Percentiles rank a stretch among this genome's conserved stretches.
These are phyloP conservation scores for Picathartes gymnocephalus DNA, from an alignment of 2,113 vertebrate species.

Conservation along the genomic window DNA sequence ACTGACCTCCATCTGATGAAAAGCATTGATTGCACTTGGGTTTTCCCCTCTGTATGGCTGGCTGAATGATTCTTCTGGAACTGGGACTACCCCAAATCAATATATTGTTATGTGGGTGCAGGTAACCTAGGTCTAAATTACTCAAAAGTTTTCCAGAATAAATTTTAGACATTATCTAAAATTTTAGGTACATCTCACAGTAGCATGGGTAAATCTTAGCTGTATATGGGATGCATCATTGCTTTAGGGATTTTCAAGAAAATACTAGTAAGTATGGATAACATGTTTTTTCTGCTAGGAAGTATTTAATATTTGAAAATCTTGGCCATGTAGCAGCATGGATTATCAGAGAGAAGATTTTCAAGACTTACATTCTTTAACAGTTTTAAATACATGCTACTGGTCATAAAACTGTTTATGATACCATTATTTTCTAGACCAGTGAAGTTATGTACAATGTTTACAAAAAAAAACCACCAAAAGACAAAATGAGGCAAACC, in stretches of 20 bases:
- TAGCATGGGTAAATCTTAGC: background rate
- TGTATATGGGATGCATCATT: background rate
- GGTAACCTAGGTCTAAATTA: background rate
- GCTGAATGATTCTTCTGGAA: background rate
- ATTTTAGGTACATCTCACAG: background rate
- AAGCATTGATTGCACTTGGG: background rate
- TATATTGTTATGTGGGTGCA: background rate
- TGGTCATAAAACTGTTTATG: background rate
- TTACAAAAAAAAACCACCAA: background rate
- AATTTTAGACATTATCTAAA: background rate
- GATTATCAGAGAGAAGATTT: background rate
- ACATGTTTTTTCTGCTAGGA: background rate
- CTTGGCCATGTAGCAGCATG: background rate
- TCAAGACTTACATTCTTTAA: background rate
- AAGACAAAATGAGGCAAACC: background rate
- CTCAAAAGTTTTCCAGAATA: background rate
- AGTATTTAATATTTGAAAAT: background rate
- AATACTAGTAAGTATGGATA: background rate
- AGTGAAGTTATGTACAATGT: background rate
- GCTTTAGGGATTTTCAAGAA: background rate
- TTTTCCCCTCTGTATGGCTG: background rate
- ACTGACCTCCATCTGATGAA: background rate
- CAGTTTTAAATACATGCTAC: background rate
- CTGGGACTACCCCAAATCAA: background rate
- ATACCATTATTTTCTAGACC: background rate